Evolutionary conservation across 2,888 invertebrate species (phyloP).

Genomic region (Colletes collaris): DNA sequence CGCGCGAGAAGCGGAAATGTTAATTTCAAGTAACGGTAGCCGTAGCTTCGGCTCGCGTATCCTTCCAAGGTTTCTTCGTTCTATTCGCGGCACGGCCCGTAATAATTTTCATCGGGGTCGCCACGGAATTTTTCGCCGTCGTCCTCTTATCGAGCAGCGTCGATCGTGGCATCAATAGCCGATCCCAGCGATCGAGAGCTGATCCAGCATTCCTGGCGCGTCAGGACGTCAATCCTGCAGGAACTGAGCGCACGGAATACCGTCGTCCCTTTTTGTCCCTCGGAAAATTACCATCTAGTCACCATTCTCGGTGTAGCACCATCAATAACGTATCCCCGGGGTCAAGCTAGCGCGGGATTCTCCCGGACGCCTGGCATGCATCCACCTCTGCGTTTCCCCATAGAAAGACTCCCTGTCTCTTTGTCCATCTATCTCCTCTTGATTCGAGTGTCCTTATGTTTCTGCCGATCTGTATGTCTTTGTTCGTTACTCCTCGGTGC

Average conservation of each 20-base stretch:
- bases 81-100: not conserved
- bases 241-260: slow-evolving; percentile 50
- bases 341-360: slow-evolving; percentile 43
- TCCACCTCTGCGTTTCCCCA: slow-evolving; percentile 48
- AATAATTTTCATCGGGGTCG: not conserved
- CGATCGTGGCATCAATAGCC: slow-evolving; percentile 23
- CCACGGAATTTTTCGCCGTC: slow-evolving; percentile 16
- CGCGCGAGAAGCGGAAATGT: slow-evolving; percentile 7
- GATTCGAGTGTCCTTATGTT: slow-evolving; percentile 16
- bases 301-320: slow-evolving; percentile 63
- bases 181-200: slow-evolving; percentile 25
- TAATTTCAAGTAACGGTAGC: slow-evolving; percentile 21
- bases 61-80: not conserved
- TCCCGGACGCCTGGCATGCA: slow-evolving; percentile 29
- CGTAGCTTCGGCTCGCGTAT: no score
- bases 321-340: slow-evolving; percentile 68
- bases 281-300: slow-evolving; percentile 70
- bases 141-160: slow-evolving; percentile 33
- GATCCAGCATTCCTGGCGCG: slow-evolving; percentile 60
- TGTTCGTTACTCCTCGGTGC: not conserved
- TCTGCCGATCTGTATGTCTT: slow-evolving; percentile 2
- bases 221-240: slow-evolving; percentile 54
- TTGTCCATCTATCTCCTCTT: slow-evolving; percentile 31
- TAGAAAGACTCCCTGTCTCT: slow-evolving; percentile 29
- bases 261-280: slow-evolving; percentile 49